Evolutionary conservation across 2,797 vertebrate species (phyloP).

Genomic region (Pseudochaenichthys georgianus): DNA sequence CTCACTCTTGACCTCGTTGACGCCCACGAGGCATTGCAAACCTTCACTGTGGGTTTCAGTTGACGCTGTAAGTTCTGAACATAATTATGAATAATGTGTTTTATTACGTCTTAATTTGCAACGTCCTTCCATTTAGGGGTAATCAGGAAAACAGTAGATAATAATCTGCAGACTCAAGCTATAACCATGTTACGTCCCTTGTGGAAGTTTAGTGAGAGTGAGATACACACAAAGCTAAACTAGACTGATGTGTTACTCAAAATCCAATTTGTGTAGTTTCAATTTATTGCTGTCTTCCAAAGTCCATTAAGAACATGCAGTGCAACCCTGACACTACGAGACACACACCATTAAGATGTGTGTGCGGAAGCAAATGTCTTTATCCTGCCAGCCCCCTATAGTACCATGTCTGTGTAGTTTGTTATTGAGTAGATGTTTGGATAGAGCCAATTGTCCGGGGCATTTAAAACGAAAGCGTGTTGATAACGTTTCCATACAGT

Average conservation of each 20-base stretch:
- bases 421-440: too few relatives aligned
- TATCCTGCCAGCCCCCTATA: too few relatives aligned
- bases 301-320: too few relatives aligned
- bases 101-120: conserved; percentile 58
- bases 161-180: conserved; percentile 32
- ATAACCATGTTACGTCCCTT: conserved; percentile 25
- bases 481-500: too few relatives aligned
- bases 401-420: too few relatives aligned
- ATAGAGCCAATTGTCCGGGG: too few relatives aligned
- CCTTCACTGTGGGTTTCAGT: conserved; percentile 57
- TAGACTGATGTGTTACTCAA: conserved; percentile 61
- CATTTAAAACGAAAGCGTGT: too few relatives aligned
- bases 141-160: conserved; percentile 31
- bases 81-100: conserved; percentile 63
- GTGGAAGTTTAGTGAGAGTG: conserved; percentile 32
- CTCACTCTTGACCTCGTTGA: conserved; percentile 59
- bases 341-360: too few relatives aligned
- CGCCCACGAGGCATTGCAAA: conserved; percentile 35
- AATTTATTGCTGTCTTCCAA: conserved; percentile 23
- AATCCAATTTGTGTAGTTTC: conserved; percentile 52
- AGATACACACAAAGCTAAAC: conserved; percentile 34
- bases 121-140: conserved; percentile 37
- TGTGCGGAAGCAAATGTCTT: too few relatives aligned
- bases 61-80: conserved; percentile 33
- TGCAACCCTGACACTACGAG: too few relatives aligned